A percentile compares a stretch with the other conserved stretches of the same genome.
These are phyloP conservation scores for Philereme vetulata DNA, from an alignment of 2,888 invertebrate genomes.

Conservation along the genomic window DNA sequence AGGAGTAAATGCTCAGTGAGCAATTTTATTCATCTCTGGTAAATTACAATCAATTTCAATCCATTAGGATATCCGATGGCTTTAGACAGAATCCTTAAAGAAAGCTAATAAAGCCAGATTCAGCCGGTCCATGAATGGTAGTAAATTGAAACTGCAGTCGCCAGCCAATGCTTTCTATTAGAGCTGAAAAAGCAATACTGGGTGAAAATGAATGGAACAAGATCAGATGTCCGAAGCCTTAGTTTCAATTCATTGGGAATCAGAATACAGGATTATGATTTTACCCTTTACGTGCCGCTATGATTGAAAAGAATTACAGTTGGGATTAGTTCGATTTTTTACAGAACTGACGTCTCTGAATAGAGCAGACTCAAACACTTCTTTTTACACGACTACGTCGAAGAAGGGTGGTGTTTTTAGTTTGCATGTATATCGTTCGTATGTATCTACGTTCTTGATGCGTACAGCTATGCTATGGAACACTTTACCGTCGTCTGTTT, in stretches of 20 bases:
- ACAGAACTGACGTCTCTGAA: no score
- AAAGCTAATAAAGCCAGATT: conserved; percentile 15
- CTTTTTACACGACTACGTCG: no score
- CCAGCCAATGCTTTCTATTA: conserved; percentile 7
- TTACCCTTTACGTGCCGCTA: background rate
- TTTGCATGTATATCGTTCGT: no score
- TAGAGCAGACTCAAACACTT: no score
- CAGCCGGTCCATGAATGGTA: conserved; percentile 9
- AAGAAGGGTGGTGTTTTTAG: no score
- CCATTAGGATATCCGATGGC: conserved; percentile 13
- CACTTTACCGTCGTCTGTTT: no score
- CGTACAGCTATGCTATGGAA: no score
- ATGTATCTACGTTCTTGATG: no score
- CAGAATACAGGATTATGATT: background rate
- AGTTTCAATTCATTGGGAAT: background rate
- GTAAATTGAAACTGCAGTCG: conserved; percentile 25
- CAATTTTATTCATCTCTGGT: no score
- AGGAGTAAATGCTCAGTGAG: no score
- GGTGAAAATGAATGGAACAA: conserved; percentile 10
- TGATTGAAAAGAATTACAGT: background rate
- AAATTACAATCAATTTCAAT: no score
- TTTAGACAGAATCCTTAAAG: conserved; percentile 14
- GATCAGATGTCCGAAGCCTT: conserved; percentile 1
- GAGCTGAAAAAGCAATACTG: conserved; percentile 11
- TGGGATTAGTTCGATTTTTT: no score